Base-by-base conservation (phyloP, 1,140 invertebrate genomes). In the Dolichoris vasculosae region DNA sequence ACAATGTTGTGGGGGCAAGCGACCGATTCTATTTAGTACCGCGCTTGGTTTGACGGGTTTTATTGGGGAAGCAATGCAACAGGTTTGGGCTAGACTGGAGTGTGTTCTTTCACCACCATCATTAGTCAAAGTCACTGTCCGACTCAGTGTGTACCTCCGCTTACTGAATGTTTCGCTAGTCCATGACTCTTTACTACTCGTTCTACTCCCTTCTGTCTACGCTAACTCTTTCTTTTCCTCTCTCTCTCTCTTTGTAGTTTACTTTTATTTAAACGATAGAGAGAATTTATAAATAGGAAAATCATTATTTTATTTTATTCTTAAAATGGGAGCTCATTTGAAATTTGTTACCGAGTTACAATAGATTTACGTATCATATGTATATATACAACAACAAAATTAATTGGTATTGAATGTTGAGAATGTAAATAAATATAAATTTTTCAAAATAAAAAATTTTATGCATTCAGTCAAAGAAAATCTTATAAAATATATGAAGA, bases 71-170 rank as follows among this genome's bases (percentile, higher is more conserved):
- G 38, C 89, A 90, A 92, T 92, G 92, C 92, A 93, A 93, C 92
- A 93, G 93, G 92, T 86, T 93, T 89, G 92, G 91, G 91, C 90
- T 93, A 92, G 92, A 92, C 90, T 91, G 89, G 91, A 93, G 92
- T 92, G 89, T 92, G 90, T 35, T 92, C 92, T 93, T 91, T 93
- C 92, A 91, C 92, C 92, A 93, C 92, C 92, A 93, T 93, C 93
- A 93, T 93, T 93, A 93, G 92, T 93, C 93, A 93, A 93, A 91
- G 93, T 93, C 92, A 93, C 90, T 91, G 64, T 86, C 84, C 75
- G 83, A 71, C 79, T 82, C 84, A 71, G 38, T 59, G 30, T 55
- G 35, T 78, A 78, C 43, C 30, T 59, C n/a, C 30, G 35, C 32
- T 59, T 59, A 51, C 32, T 32, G 48, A 73, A 73, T 23, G 48